Evolutionary conservation across 2,888 invertebrate species (phyloP).

Genomic region (Stenichneumon culpator): DNA sequence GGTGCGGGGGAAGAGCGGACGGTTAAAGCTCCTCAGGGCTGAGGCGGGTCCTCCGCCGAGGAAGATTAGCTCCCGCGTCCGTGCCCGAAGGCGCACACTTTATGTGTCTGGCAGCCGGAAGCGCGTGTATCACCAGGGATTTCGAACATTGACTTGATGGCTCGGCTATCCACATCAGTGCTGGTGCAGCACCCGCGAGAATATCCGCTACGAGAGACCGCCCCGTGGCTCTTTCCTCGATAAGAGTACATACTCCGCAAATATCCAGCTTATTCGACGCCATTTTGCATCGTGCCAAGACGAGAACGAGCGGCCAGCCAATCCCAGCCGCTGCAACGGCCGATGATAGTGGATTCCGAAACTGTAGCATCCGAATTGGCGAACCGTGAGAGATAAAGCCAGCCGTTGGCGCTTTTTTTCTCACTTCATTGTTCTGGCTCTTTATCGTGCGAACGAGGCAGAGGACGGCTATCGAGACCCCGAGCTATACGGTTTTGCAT

Average conservation of each 20-base stretch:
- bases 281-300: conserved; percentile 44
- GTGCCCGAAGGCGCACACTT: conserved; percentile 69
- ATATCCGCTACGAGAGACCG: conserved; percentile 25
- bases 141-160: conserved; percentile 76
- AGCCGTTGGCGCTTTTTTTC: background rate
- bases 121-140: conserved; percentile 79
- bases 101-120: conserved; percentile 78
- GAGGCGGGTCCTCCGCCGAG: conserved; percentile 59
- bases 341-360: conserved; percentile 6
- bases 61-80: conserved; percentile 70
- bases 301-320: conserved; percentile 4
- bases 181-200: conserved; percentile 18
- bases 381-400: conserved; percentile 1
- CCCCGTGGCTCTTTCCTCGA: conserved; percentile 32
- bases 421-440: background rate
- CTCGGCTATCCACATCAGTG: conserved; percentile 56
- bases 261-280: conserved; percentile 48
- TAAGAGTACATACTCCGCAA: conserved; percentile 33
- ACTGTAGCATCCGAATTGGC: background rate
- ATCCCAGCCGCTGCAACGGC: background rate
- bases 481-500: background rate
- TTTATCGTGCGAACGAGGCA: background rate
- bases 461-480: too few species aligned
- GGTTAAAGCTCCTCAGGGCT: conserved; percentile 58
- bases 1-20: conserved; percentile 11